Evolutionary conservation across 2,888 invertebrate genomes (phyloP), one percentile per base, ranked within the genome.

Genomic region (Odontomyia ornata): DNA sequence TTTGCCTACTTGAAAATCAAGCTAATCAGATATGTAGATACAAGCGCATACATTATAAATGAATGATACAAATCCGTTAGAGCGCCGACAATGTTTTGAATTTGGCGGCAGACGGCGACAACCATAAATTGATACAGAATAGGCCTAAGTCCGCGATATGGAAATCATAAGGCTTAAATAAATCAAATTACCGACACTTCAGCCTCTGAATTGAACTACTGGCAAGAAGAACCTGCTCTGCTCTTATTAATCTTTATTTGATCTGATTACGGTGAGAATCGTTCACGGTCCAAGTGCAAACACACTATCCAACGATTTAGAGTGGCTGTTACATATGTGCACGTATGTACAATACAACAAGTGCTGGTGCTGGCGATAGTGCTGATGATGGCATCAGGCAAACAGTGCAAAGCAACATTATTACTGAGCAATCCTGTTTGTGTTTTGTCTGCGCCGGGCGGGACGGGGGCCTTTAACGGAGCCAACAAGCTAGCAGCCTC

Each of bases 221-320:
- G 27, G 11, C 65, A 27, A 27, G 52, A 18, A 56, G 76, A 67
- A 36, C 65, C 73, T 77, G 72, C 67, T 56, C 73, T 77, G 72
- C 67, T 56, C 72, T 75, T 78, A 76, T 77, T 79, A 79, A 79
- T 79, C 69, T 78, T 78, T 79, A 79, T 79, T 79, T 79, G 73
- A 79, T 79, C 73, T 79, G 78, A 79, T 79, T 79, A 78, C 62
- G 79, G 77, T 79, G 79, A 79, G 78, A 79, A 79, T 78, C 56
- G 75, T 72, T 72, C 36, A 72, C 52, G 43, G 47, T 30, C 43
- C 73, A 73, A 72, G 72, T 72, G 72, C 57, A 72, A 72, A 72
- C 72, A 73, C 52, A 36, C 73, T 18, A 9, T 4, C 23, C 18
- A 25, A 69, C 65, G 18, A 25, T 46, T 69, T 69, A 46, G 47